Evolutionary conservation across 2,888 invertebrate genomes (phyloP), one percentile per base, ranked within the genome.

Genomic region (Argyresthia goedartella): DNA sequence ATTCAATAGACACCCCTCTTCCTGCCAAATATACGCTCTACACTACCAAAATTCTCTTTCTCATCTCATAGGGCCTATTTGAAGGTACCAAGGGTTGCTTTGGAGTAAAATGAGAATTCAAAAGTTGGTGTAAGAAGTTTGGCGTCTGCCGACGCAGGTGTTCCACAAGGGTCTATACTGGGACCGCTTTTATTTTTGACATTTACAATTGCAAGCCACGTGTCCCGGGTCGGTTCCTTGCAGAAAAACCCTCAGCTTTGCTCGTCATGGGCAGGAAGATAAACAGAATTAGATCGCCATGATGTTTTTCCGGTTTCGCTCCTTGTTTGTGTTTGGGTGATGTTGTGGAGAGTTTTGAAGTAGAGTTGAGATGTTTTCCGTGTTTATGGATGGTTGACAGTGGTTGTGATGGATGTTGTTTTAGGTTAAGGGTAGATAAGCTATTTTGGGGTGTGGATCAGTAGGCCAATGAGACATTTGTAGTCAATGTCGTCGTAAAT

Each of bases 1-100:
- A 80, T 80, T 77, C 77, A 76, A 79, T 79, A 74, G 73, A 81
- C 82, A 81, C 86, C 85, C 25, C 85, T 85, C 85, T 82, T 85
- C 84, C 86, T 84, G 82, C 80, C 80, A 79, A 82, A 84, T 80
- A 79, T 80, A 73, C 71, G 69, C 68, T 64, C 66, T 60, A 65
- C 68, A 63, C 66, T 60, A 65, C 66, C 66, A 73, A 25, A 25
- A 25, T 25, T 6, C 25, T 25, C 25, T 4, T 25, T 25, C 39
- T 39, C 39, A 39, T n/a, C 39, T 11, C 39, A 39, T 39, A 11
- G 39, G 10, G 8, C 8, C 9, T n/a, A 39, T 11, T 39, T 8
- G n/a, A 9, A 39, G 10, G 39, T 8, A 11, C 39, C 60, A 58
- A 58, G 55, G 55, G 52, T 55, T 57, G 45, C 39, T 34, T 53